These are phyloP conservation scores for Ceratoteleas bidentatus DNA, from an alignment of 1,140 invertebrate species.

Conservation along the genomic window DNA sequence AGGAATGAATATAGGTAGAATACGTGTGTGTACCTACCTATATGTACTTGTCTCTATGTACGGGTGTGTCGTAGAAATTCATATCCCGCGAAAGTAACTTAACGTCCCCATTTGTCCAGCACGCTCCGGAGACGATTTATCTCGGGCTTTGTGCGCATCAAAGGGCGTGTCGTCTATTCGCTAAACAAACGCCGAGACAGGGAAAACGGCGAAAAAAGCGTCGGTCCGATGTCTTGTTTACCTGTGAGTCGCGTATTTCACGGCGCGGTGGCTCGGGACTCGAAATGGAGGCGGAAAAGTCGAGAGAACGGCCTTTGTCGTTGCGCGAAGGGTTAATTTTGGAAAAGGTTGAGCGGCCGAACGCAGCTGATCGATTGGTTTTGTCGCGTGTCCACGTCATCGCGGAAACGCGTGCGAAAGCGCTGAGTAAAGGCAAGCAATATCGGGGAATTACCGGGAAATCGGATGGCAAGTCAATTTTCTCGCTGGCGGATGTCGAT, in stretches of 20 bases:
- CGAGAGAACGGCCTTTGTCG: too few species aligned
- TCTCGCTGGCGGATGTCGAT: constrained; percentile 27
- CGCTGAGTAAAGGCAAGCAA: constrained; percentile 55
- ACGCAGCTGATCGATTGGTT: constrained; percentile 36
- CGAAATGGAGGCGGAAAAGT: background rate
- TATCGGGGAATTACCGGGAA: constrained; percentile 35
- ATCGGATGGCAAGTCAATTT: constrained; percentile 35
- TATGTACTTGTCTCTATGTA: too few species aligned
- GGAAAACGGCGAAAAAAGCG: constrained; percentile 15
- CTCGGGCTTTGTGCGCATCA: constrained; percentile 67
- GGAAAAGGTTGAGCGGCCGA: too few species aligned
- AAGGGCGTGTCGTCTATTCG: constrained; percentile 57
- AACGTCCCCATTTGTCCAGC: constrained; percentile 71
- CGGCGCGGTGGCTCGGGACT: background rate
- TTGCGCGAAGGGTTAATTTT: background rate
- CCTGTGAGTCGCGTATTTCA: background rate
- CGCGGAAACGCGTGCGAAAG: constrained; percentile 44
- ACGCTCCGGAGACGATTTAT: constrained; percentile 70
- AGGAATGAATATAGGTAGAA: too few species aligned
- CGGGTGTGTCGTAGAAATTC: too few species aligned
- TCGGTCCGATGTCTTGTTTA: constrained; percentile 5
- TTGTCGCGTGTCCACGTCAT: constrained; percentile 53
- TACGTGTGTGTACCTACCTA: too few species aligned
- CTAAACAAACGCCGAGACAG: constrained; percentile 59
- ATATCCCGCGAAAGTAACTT: constrained; percentile 71